Base-by-base conservation (phyloP, 1,140 invertebrate genomes). In the Asbolus verrucosus region DNA sequence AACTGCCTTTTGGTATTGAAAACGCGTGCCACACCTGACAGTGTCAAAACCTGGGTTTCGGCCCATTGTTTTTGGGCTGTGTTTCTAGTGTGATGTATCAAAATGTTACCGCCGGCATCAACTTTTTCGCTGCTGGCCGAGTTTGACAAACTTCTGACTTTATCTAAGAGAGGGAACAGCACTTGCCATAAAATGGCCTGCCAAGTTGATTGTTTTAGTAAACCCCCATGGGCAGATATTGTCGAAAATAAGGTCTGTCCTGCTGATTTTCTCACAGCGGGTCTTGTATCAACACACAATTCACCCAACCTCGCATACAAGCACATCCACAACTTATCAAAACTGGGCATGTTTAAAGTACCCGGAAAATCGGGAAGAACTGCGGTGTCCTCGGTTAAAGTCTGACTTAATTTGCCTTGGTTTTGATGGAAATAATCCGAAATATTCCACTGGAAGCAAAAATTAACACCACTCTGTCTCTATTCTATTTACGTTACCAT, bases 1-100 rank as follows among this genome's bases (percentile, higher is more conserved):
- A 96, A 83, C 74, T 92, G 90, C 69, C 95, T 87, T 81, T 98
- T 95, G 0, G 94, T 94, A 78, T 96, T 95, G 81, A 98, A 98
- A 41, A 88, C 88, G 6, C 88, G 81, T 2, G 87, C 88, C 31
- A 89, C 88, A 0, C 88, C 88, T 0, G 88, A 89, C 0, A 90
- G 73, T 0, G 86, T 88, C 31, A 89, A 74, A 15, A 89, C 87
- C 83, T 86, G 75, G 84, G 98, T 99, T 83, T 99, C 98, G 4
- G 97, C 96, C 98, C 98, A 99, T 80, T 99, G 98, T 78, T 99
- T 99, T 79, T 98, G 95, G 11, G 97, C 96, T 0, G 98, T 99
- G 82, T 99, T 98, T 73, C 98, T 87, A 0, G 96, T 97, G 82
- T 99, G 98, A 83, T 99, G 98, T 75, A 99, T 98, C 0, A 99